Conservation (phyloP, 2,888 invertebrate species). For the Oxytorus armatus region DNA sequence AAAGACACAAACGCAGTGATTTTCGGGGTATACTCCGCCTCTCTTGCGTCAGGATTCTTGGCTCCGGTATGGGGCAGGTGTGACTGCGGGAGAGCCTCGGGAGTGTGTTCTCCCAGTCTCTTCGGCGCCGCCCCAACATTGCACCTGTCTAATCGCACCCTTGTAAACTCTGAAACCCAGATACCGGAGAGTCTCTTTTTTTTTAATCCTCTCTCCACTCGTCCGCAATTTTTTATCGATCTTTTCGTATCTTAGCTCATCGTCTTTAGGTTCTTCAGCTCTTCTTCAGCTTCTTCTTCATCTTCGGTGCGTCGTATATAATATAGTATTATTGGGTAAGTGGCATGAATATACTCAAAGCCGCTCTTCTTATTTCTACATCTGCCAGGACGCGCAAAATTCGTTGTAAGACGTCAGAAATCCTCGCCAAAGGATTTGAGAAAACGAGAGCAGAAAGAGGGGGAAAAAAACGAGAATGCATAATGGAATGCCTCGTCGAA, state of each 20-base stretch:
- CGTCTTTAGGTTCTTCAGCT: constrained; percentile 10
- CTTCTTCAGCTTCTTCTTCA: constrained; percentile 8
- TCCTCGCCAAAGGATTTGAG: background rate
- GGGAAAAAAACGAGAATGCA: background rate
- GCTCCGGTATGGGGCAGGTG: constrained; percentile 62
- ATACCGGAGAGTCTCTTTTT: constrained; percentile 29
- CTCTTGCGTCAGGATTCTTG: constrained; percentile 54
- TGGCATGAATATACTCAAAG: constrained; percentile 10
- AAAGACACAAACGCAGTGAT: constrained; percentile 59
- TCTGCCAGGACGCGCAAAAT: constrained; percentile 62
- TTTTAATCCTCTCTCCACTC: constrained; percentile 19
- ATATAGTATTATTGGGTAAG: constrained; percentile 36
- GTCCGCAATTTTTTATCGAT: constrained; percentile 53
- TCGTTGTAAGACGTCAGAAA: constrained; percentile 60
- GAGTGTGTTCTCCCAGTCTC: constrained; percentile 28
- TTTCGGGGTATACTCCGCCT: constrained; percentile 52
- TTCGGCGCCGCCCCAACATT: constrained; percentile 45
- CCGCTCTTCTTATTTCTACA: constrained; percentile 37
- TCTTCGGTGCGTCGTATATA: background rate
- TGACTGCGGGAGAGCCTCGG: constrained; percentile 47
- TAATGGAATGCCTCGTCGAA: background rate
- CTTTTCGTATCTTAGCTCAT: constrained; percentile 25
- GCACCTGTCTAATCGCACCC: constrained; percentile 70
- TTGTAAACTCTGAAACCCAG: constrained; percentile 51
- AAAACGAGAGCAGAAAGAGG: background rate